A percentile compares a stretch with the other conserved stretches of the same genome.
Conservation (phyloP, 2,888 invertebrate species). For the Microdon myrmicae region DNA sequence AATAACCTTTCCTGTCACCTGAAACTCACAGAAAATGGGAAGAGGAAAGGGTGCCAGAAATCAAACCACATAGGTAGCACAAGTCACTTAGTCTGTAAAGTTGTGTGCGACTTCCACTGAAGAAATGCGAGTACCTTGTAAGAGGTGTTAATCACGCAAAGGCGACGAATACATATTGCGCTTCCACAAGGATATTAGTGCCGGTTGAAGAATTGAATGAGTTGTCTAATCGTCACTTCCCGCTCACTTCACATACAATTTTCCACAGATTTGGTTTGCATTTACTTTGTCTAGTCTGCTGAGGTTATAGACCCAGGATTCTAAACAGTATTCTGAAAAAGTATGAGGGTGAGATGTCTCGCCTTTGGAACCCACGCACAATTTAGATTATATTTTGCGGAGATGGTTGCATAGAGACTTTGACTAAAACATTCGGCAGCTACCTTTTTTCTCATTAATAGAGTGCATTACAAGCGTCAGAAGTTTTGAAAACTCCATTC, state of each 20-base stretch:
- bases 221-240: conserved; percentile 25
- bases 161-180: conserved; percentile 14
- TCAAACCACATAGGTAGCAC: conserved; percentile 36
- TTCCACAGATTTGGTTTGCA: conserved; percentile 20
- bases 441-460: no score
- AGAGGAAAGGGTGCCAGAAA: no score
- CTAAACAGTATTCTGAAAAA: no score
- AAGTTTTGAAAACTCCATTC: no score
- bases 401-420: no score
- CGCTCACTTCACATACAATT: conserved; percentile 10
- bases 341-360: no score
- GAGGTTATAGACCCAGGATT: conserved; percentile 20
- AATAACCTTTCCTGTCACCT: no score
- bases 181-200: neutral
- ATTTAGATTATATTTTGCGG: no score
- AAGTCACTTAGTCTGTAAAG: conserved; percentile 23
- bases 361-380: no score
- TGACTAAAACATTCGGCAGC: no score
- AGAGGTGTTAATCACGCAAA: conserved; percentile 25
- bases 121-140: neutral
- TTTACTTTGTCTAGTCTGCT: conserved; percentile 9
- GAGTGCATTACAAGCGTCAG: no score
- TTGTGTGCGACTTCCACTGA: neutral
- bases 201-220: neutral
- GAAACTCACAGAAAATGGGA: no score